These are phyloP conservation scores for Volucella zonaria DNA, from an alignment of 2,888 invertebrate species.

Conservation along the genomic window DNA sequence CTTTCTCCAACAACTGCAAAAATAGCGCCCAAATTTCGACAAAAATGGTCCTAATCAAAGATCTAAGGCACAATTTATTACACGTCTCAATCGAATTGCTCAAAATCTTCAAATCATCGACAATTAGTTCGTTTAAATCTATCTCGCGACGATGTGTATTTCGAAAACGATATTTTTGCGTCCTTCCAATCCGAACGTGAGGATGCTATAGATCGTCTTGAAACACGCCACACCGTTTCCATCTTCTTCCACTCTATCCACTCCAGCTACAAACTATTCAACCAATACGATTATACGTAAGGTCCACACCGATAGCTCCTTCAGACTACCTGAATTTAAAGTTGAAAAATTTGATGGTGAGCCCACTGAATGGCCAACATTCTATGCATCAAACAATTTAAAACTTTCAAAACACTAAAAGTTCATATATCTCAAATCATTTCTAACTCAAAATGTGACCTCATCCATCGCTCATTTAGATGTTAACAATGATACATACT, in stretches of 20 bases:
- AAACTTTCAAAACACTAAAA: too few species aligned
- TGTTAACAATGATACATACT: background rate
- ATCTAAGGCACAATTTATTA: conserved; percentile 19
- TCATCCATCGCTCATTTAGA: conserved; percentile 26
- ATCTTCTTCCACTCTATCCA: background rate
- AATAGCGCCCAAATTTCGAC: conserved; percentile 15
- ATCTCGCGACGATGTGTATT: conserved; percentile 8
- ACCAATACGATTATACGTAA: conserved; percentile 41
- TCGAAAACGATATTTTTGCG: conserved; percentile 10
- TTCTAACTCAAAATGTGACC: too few species aligned
- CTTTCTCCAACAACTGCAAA: conserved; percentile 24
- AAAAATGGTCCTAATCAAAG: conserved; percentile 15
- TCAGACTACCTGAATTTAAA: background rate
- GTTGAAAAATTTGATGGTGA: too few species aligned
- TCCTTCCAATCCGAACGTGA: conserved; percentile 26
- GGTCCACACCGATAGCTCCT: conserved; percentile 35
- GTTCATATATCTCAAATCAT: too few species aligned
- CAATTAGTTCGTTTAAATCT: background rate
- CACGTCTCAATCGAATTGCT: conserved; percentile 28
- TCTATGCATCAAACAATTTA: too few species aligned
- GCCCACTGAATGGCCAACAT: too few species aligned
- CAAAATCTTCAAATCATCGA: conserved; percentile 15
- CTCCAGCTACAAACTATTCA: conserved; percentile 7
- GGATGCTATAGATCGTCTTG: conserved; percentile 20
- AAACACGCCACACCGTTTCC: background rate